A percentile compares a stretch with the other conserved stretches of the same genome.
Conservation (phyloP, 2,888 invertebrate genomes). For the Drosophila parthenogenetica region DNA sequence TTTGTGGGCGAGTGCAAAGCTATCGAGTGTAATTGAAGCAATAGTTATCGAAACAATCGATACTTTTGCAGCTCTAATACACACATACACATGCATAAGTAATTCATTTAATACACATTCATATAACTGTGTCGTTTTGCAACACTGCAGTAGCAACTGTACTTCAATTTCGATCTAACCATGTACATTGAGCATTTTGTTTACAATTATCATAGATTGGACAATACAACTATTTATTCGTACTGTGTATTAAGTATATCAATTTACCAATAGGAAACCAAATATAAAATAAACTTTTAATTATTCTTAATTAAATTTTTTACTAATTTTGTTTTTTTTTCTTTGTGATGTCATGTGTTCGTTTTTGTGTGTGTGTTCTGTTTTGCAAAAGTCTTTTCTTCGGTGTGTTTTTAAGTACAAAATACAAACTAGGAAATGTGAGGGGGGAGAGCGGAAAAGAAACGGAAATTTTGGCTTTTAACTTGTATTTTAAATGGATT, state of each 20-base stretch:
- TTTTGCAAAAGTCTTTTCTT: slow-evolving; percentile 67
- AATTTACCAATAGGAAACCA: slow-evolving; percentile 62
- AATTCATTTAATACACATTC: slow-evolving; percentile 38
- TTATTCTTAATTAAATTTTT: slow-evolving; percentile 20
- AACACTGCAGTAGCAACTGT: slow-evolving; percentile 20
- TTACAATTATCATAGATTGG: slow-evolving; percentile 45
- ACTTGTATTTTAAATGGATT: slow-evolving; percentile 13
- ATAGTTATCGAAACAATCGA: slow-evolving; percentile 16
- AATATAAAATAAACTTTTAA: slow-evolving; percentile 43
- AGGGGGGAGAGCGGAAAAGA: slow-evolving; percentile 1
- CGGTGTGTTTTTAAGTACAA: slow-evolving; percentile 67
- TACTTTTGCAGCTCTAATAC: slow-evolving; percentile 3
- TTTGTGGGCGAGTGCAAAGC: slow-evolving; percentile 3
- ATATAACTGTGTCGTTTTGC: slow-evolving; percentile 13
- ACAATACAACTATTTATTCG: slow-evolving; percentile 33
- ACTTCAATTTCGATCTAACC: slow-evolving; percentile 27
- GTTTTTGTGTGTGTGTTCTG: slow-evolving; percentile 3
- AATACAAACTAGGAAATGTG: slow-evolving; percentile 44
- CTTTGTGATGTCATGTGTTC: slow-evolving; percentile 7
- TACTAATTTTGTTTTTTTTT: not conserved
- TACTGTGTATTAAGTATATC: slow-evolving; percentile 51
- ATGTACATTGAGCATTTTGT: slow-evolving; percentile 71
- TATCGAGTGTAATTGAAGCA: slow-evolving; percentile 6
- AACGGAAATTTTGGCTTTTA: not conserved
- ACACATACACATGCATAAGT: slow-evolving; percentile 28